A percentile compares a stretch with the other conserved stretches of the same genome.
Evolutionary conservation across 1,140 invertebrate genomes (phyloP).

Genomic region (Periplaneta americana): DNA sequence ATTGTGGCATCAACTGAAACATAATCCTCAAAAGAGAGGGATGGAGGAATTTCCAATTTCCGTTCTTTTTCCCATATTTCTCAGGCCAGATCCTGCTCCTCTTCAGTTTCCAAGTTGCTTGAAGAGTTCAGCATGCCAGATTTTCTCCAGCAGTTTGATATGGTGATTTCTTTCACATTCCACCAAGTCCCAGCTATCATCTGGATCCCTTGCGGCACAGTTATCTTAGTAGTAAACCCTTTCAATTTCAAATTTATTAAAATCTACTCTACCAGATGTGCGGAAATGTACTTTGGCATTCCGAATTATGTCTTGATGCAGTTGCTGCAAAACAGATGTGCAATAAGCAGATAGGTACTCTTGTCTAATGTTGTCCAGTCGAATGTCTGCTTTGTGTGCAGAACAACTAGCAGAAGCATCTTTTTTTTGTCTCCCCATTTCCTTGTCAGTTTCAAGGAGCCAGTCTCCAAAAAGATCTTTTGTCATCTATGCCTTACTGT

Average conservation of each 20-base stretch:
- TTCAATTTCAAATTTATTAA: no score
- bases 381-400: background rate
- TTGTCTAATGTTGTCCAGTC: background rate
- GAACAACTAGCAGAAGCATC: background rate
- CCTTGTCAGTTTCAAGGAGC: background rate
- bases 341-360: background rate
- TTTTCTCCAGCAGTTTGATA: background rate
- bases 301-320: no score
- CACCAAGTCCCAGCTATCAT: background rate
- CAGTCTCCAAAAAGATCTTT: conserved; percentile 8
- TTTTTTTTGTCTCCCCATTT: background rate
- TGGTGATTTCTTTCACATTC: background rate
- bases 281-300: no score
- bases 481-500: conserved; percentile 6
- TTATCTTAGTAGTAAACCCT: no score
- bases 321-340: no score
- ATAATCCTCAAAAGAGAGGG: no score
- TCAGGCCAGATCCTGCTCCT: background rate
- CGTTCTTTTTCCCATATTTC: background rate
- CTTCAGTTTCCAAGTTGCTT: background rate
- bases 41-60: no score
- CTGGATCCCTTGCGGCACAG: no score
- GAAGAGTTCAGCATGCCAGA: background rate
- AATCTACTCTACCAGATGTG: no score
- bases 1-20: no score